Base-by-base conservation (phyloP, 2,113 vertebrate genomes). In the Oncorhynchus masou region DNA sequence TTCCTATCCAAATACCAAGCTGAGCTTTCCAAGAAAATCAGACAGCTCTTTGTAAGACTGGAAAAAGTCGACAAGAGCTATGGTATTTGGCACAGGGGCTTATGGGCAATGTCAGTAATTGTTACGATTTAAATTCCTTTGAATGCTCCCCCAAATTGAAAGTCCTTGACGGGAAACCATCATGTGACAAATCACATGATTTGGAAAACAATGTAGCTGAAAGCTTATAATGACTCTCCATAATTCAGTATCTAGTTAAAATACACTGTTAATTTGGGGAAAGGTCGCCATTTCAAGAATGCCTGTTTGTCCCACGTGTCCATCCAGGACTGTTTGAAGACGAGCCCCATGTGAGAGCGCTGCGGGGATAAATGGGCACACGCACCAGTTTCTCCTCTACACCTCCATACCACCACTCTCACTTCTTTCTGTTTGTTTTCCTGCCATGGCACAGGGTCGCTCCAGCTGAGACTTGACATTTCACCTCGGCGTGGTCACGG, bases 391-490 rank as follows among this genome's bases (percentile, higher is more conserved):
- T 79, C 65, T 11, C 74, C 72, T 79, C 74, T 79, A 81, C 71
- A 62, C 74, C 72, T 80, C 74, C 79, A 81, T 70, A 68, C 68
- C 74, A 73, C 64, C 68, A 45, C 77, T 64, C 66, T 64, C 54
- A 51, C 20, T 72, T 74, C 66, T 75, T 60, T 60, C 74, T 86
- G 85, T 90, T 92, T 91, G 86, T 88, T 92, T 91, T 91, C 82
- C 83, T 77, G 34, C 68, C 75, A 74, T 83, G 76, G 51, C 51
- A 77, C 70, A 76, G 78, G 72, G 75, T 80, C 78, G 79, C 62
- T 64, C 83, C 84, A 84, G 68, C 34, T 57, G 82, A 85, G 87
- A 80, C 71, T 48, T 88, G 84, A 92, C 83, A 86, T 89, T 83
- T 83, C 60, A 85, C 78, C 70, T 86, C 5, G 72, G 80, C 75